A percentile compares a stretch with the other conserved stretches of the same genome.
Evolutionary conservation across 2,113 vertebrate species (phyloP).

Genomic region (Chaenocephalus aceratus): DNA sequence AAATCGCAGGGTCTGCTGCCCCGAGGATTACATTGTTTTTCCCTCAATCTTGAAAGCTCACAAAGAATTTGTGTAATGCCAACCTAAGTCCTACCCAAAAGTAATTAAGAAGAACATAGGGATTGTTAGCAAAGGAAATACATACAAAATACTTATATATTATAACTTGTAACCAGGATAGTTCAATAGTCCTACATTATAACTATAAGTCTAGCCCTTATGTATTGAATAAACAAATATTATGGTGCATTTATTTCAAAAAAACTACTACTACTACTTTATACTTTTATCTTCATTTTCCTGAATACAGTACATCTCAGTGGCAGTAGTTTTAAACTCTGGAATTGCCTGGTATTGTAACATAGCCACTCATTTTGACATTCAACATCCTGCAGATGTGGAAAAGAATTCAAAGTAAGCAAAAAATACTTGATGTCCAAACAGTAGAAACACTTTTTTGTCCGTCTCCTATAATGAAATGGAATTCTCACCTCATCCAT

Average conservation of each 20-base stretch:
- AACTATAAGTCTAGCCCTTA: too few relatives aligned
- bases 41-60: constrained; percentile 5
- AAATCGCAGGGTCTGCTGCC: constrained; percentile 22
- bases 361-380: constrained; percentile 28
- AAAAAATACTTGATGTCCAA: constrained; percentile 22
- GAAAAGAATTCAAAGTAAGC: constrained; percentile 33
- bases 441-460: constrained; percentile 6
- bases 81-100: background rate
- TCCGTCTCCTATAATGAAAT: constrained; percentile 53
- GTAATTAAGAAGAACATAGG: background rate
- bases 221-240: too few relatives aligned
- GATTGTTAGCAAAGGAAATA: background rate
- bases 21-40: constrained; percentile 14
- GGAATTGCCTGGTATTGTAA: constrained; percentile 2
- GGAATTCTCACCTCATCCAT: constrained; percentile 73
- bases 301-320: background rate
- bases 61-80: constrained; percentile 5
- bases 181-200: too few relatives aligned
- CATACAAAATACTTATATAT: background rate
- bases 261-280: background rate
- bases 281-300: background rate
- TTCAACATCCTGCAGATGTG: constrained; percentile 26
- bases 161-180: too few relatives aligned
- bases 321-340: background rate
- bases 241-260: too few relatives aligned